Evolutionary conservation across 2,888 invertebrate species (phyloP).

Genomic region (Deilephila elpenor): DNA sequence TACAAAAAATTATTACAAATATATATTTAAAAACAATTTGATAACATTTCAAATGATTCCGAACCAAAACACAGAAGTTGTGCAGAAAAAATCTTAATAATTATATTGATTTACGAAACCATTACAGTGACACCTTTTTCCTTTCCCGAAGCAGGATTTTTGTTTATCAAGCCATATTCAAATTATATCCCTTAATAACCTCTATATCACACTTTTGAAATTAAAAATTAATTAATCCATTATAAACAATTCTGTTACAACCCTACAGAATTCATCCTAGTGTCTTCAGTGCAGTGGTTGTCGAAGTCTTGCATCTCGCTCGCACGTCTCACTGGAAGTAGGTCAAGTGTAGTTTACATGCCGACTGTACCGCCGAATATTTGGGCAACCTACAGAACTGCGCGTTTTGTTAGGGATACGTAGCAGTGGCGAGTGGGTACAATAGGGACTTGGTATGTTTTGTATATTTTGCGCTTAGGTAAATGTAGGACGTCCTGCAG

Average conservation of each 20-base stretch:
- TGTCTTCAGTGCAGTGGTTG: constrained; percentile 5
- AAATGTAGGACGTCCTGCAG: too few relatives aligned
- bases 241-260: not conserved
- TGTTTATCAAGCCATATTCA: too few relatives aligned
- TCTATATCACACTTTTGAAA: not conserved
- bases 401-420: constrained; percentile 26
- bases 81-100: too few relatives aligned
- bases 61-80: too few relatives aligned
- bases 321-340: constrained; percentile 38
- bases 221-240: not conserved
- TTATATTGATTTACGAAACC: too few relatives aligned
- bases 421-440: not conserved
- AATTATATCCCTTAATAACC: too few relatives aligned
- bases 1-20: too few relatives aligned
- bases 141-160: too few relatives aligned
- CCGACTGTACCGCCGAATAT: constrained; percentile 40
- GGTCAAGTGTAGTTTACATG: constrained; percentile 48
- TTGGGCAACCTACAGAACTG: constrained; percentile 25
- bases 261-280: not conserved
- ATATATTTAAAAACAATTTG: too few relatives aligned
- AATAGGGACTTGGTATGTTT: not conserved
- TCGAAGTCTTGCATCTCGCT: constrained; percentile 15
- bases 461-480: not conserved
- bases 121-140: too few relatives aligned
- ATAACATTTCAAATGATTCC: too few relatives aligned